These are phyloP conservation scores for Globia sparganii DNA, from an alignment of 2,888 invertebrate genomes.

Conservation along the genomic window DNA sequence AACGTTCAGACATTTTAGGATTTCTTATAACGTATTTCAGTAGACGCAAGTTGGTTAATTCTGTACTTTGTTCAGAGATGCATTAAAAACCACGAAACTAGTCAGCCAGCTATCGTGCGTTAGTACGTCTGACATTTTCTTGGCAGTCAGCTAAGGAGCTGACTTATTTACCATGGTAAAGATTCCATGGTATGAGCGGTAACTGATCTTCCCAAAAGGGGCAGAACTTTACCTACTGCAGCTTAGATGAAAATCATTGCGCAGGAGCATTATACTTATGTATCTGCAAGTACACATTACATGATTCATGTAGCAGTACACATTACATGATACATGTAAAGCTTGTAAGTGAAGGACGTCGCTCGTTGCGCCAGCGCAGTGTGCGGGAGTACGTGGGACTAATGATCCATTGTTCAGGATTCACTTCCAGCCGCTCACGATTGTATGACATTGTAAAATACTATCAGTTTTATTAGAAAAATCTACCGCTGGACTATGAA, in stretches of 20 bases:
- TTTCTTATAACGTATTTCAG: not conserved
- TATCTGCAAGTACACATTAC: not conserved
- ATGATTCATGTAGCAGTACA: not conserved
- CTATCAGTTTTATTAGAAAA: constrained; percentile 31
- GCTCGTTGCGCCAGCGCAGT: constrained; percentile 37
- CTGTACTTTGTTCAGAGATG: not conserved
- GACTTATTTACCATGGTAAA: not conserved
- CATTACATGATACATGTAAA: not conserved
- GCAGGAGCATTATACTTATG: no score
- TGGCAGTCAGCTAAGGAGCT: not conserved
- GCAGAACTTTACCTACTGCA: not conserved
- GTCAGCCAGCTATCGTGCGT: not conserved
- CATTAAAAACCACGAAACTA: not conserved
- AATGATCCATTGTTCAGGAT: constrained; percentile 71
- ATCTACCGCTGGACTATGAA: constrained; percentile 1
- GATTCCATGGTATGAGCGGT: not conserved
- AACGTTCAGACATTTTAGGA: not conserved
- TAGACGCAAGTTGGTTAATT: not conserved
- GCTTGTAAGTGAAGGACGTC: constrained; percentile 49
- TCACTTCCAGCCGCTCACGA: constrained; percentile 57
- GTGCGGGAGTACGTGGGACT: constrained; percentile 60
- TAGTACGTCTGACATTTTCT: no score
- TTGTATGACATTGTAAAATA: constrained; percentile 49
- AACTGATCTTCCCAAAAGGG: not conserved
- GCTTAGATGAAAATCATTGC: not conserved